phyloP scores from a whole-genome alignment of 1,140 invertebrate species.

The Drosophila burlai region DNA sequence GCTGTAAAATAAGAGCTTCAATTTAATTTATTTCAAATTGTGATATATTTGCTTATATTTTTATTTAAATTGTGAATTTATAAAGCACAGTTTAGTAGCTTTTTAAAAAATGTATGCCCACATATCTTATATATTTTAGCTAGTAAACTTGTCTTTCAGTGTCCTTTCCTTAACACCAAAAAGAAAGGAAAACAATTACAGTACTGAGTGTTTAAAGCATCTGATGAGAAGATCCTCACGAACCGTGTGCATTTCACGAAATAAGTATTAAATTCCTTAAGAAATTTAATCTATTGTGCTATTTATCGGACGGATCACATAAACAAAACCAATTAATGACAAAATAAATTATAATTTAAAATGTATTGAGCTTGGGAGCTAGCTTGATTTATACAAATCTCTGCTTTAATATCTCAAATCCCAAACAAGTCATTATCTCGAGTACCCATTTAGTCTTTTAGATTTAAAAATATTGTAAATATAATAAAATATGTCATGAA shows the following conservation, averaged over 20 bases:
- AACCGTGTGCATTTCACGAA: not conserved
- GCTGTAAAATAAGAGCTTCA: not conserved
- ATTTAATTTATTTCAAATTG: not conserved
- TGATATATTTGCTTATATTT: not conserved
- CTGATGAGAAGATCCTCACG: no score
- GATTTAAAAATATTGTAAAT: no score
- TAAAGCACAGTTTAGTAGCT: not conserved
- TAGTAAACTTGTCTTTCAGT: not conserved
- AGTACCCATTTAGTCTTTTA: no score
- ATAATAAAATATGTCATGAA: no score
- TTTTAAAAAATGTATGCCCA: no score
- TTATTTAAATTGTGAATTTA: not conserved
- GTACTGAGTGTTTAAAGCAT: no score
- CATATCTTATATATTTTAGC: not conserved
- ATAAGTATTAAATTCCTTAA: not conserved
- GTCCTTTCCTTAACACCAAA: no score
- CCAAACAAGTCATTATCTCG: no score
- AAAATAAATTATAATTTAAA: not conserved
- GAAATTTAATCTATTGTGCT: not conserved
- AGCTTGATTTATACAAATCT: no score
- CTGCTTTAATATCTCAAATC: no score
- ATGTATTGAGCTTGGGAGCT: not conserved
- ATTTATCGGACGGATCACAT: not conserved
- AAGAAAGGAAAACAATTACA: no score
- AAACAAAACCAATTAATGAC: no score